Evolutionary conservation across 2,888 invertebrate genomes (phyloP).

Genomic region (Melanostoma scalare): DNA sequence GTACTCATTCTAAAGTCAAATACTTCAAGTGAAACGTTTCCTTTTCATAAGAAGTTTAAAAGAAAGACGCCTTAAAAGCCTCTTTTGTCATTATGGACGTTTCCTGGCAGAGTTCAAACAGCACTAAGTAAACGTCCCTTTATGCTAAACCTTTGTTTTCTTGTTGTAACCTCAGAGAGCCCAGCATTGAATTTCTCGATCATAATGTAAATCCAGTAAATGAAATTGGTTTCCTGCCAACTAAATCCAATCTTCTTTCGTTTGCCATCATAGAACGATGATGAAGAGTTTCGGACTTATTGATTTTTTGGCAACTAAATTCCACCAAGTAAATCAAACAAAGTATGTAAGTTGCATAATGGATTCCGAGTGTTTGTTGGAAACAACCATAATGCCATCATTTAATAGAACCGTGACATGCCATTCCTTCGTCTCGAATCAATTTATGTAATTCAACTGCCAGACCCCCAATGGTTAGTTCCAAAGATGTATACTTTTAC

Average conservation of each 20-base stretch:
- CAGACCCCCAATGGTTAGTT: conserved; percentile 10
- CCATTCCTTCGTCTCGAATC: conserved; percentile 35
- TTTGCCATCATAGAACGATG: background rate
- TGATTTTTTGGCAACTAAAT: conserved; percentile 3
- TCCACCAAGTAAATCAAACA: background rate
- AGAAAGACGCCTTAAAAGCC: background rate
- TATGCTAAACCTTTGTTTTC: background rate
- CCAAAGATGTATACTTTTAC: conserved; percentile 19
- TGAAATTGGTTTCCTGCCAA: conserved; percentile 34
- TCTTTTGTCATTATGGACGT: background rate
- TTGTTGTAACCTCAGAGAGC: background rate
- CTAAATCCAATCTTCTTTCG: conserved; percentile 16
- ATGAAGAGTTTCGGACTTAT: background rate
- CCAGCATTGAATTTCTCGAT: background rate
- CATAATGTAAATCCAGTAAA: background rate
- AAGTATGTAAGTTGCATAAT: conserved; percentile 25
- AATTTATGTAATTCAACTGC: conserved; percentile 16
- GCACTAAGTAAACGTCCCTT: background rate
- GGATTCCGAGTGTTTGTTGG: background rate
- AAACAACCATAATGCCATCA: conserved; percentile 17
- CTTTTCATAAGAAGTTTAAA: background rate
- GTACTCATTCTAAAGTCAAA: background rate
- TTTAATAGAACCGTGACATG: conserved; percentile 46
- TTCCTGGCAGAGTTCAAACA: background rate
- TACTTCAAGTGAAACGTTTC: too few species aligned